These are phyloP conservation scores for Lipotes vexillifer DNA, from an alignment of 2,113 vertebrate genomes.

Conservation along the genomic window DNA sequence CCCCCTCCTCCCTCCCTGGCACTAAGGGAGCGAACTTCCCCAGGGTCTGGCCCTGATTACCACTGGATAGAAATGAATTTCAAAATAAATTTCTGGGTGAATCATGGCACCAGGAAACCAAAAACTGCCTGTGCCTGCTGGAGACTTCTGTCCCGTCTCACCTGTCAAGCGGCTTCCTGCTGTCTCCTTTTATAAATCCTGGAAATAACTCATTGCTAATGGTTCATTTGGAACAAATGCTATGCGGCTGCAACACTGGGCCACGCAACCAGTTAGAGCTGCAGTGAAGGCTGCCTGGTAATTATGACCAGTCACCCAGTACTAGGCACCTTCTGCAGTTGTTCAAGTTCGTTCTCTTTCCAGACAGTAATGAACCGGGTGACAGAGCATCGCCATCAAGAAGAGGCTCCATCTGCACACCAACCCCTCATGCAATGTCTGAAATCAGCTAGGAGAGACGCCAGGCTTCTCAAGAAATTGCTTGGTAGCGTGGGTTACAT, in stretches of 20 bases:
- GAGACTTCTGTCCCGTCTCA: neutral
- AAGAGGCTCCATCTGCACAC: too few relatives aligned
- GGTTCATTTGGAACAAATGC: rapidly evolving
- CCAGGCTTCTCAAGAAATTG: neutral
- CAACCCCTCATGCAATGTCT: rapidly evolving
- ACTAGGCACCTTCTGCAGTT: neutral
- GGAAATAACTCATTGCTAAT: neutral
- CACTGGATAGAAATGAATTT: neutral
- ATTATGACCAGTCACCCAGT: rapidly evolving
- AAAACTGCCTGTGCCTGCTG: neutral
- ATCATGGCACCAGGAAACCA: neutral
- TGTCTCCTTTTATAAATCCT: neutral
- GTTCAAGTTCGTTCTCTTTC: neutral
- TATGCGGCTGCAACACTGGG: rapidly evolving
- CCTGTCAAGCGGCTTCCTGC: neutral
- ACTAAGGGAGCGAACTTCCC: rapidly evolving
- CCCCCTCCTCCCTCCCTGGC: neutral
- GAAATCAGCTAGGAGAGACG: too few relatives aligned
- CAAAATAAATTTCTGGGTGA: neutral
- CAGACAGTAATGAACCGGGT: rapidly evolving
- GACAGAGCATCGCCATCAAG: neutral
- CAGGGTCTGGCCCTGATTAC: neutral
- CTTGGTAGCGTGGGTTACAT: rapidly evolving
- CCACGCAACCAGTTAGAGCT: neutral
- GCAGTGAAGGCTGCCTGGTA: rapidly evolving